These are phyloP conservation scores for Lepidothrix coronata DNA, from an alignment of 2,113 vertebrate genomes.

Conservation along the genomic window DNA sequence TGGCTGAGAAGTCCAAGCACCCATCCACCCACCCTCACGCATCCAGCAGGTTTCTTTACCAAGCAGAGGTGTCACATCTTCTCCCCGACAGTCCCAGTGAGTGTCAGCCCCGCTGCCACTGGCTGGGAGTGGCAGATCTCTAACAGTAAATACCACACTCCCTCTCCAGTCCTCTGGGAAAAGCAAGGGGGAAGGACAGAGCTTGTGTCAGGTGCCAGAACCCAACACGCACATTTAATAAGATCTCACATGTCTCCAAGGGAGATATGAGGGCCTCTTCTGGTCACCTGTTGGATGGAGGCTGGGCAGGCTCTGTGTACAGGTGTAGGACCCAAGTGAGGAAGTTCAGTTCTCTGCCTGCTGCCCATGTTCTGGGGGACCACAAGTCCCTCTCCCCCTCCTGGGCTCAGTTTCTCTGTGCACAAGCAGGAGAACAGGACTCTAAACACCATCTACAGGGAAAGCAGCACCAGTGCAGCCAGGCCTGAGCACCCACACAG, in stretches of 20 bases:
- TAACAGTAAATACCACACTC: not conserved
- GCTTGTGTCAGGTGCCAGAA: not conserved
- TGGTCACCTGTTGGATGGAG: not conserved
- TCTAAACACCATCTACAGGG: accelerated
- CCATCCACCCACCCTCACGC: not conserved
- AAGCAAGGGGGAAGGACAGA: not conserved
- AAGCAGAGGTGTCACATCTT: not conserved
- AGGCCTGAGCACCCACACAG: accelerated
- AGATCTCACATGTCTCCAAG: not conserved
- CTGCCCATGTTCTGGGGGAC: accelerated
- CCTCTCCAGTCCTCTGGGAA: not conserved
- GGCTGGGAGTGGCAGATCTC: not conserved
- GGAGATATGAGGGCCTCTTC: not conserved
- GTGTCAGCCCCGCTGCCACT: accelerated
- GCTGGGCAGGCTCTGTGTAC: not conserved
- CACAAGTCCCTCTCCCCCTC: not conserved
- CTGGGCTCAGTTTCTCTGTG: not conserved
- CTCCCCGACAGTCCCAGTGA: not conserved
- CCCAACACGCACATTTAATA: not conserved
- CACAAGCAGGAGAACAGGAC: not conserved
- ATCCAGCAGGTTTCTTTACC: not conserved
- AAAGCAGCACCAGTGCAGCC: not conserved
- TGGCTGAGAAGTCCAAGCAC: not conserved
- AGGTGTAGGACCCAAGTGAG: accelerated
- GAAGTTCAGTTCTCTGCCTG: not conserved